phyloP scores from a whole-genome alignment of 1,140 invertebrate species.

The Lepidostoma basale region DNA sequence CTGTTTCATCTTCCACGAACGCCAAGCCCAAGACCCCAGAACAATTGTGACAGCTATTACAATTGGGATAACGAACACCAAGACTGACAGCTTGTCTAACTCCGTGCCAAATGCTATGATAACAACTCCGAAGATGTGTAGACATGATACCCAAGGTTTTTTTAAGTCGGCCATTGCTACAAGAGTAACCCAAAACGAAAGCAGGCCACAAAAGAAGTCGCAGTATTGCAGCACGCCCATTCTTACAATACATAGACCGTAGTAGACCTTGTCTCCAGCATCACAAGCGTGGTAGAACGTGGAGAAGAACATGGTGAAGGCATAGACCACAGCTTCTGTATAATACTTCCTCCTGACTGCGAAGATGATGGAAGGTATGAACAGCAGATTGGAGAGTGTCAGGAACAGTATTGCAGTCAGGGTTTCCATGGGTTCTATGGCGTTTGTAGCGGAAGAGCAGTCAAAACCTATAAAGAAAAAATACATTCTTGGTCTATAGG shows the following conservation, averaged over 20 bases:
- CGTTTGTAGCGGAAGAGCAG: slow-evolving; percentile 80
- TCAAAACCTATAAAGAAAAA: slow-evolving; percentile 71
- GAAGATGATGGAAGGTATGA: slow-evolving; percentile 79
- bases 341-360: slow-evolving; percentile 78
- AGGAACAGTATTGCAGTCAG: slow-evolving; percentile 75
- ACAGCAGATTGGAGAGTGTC: slow-evolving; percentile 85
- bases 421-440: slow-evolving; percentile 69
- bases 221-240: slow-evolving; percentile 83
- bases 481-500: neutral
- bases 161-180: slow-evolving; percentile 84
- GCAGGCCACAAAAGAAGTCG: slow-evolving; percentile 88
- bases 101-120: slow-evolving; percentile 81
- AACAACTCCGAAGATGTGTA: slow-evolving; percentile 81
- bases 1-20: slow-evolving; percentile 61
- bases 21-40: slow-evolving; percentile 66
- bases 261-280: slow-evolving; percentile 59
- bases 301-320: slow-evolving; percentile 86
- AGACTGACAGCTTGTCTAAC: slow-evolving; percentile 80
- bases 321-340: slow-evolving; percentile 82
- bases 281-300: slow-evolving; percentile 85
- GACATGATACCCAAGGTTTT: slow-evolving; percentile 68
- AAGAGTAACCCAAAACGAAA: slow-evolving; percentile 90
- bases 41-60: slow-evolving; percentile 72
- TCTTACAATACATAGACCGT: slow-evolving; percentile 64
- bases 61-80: slow-evolving; percentile 80